Evolutionary conservation across 35 echinoderm and acorn worm genomes (phyloP), one percentile per base, ranked within the genome.

Genomic region (Holothuria glaberrima): DNA sequence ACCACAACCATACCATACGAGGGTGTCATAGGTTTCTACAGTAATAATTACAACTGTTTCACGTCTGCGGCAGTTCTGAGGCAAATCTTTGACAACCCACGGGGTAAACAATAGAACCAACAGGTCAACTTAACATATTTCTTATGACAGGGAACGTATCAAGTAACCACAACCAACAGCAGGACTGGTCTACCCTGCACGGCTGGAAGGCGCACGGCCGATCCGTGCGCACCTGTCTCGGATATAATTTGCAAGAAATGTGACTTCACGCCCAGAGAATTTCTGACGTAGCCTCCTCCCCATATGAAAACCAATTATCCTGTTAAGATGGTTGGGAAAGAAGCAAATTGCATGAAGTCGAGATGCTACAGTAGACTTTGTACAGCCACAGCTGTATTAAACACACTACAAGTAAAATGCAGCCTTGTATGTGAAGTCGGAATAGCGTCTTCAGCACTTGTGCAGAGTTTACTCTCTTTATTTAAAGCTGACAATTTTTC

Each of bases 31-130:
- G 33, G 33, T 45, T 76, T 14, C 71, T 41, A 17, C 30, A 76
- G 72, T 76, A 76, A 76, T 45, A 76, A 76, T 76, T 76, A 76
- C 72, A 76, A 76, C 72, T 76, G 72, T 76, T 76, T 76, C 72
- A 76, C 46, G 72, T 76, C 72, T 76, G 72, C 72, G 72, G 72
- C 72, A 76, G 72, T 76, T 76, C 72, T 76, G 72, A 76, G 72
- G 30, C 72, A 21, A 76, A 44, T 76, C 72, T 76, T 76, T 76
- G 72, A 76, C 72, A 76, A 76, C 72, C 72, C 72, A 45, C 72
- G 34, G 34, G 72, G 72, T 20, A 76, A 44, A 76, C 72, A 76
- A 76, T 76, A 76, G 46, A 76, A 76, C 72, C 72, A 76, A 45
- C 72, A 76, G 72, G 72, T 76, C 72, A 76, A 41, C 33, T 76